Base-by-base conservation (phyloP, 2,113 vertebrate genomes). In the Oreochromis spilurus region DNA sequence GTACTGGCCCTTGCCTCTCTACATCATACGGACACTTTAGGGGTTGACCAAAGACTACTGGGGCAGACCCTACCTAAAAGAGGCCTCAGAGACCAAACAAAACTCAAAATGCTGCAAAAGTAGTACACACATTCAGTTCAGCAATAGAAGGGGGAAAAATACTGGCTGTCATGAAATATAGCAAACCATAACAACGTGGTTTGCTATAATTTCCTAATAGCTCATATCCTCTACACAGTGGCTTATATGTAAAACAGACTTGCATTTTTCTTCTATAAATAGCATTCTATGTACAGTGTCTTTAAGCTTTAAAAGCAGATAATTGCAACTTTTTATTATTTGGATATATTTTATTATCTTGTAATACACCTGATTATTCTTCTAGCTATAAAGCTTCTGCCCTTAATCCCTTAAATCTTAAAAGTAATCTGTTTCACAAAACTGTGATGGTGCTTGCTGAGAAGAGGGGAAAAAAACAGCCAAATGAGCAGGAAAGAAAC, bases 11-110 rank as follows among this genome's bases (percentile, higher is more conserved):
- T 82, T 83, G 85, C 78, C 87, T 87, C 94, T 84, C 72, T 93
- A 86, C 82, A 92, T 95, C 90, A 93, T 75, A 80, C 24, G 52
- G 83, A 92, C 90, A 94, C 91, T 52, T 87, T 52, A 67, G 72
- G 85, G 90, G 87, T 77, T 79, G 82, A 83, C 80, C 86, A 72
- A 38, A 84, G 83, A 92, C 87, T 89, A 87, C 83, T 72, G 55
- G 83, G 88, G 81, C 53, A 43, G 57, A 87, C 75, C 70, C 5
- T 17, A 81, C 54, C 80, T 19, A 83, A 80, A 84, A 75, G 79
- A 80, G 70, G 52, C 88, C 84, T 52, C 48, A 1, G 65, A 78
- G 87, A 87, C 83, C 58, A 86, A 65, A 78, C 24, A 21, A 88
- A 58, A 48, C 62, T 75, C 13, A 14, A 89, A 88, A 92, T 84